phyloP scores from a whole-genome alignment of 2,113 vertebrate species.

The Bostrychus sinensis region DNA sequence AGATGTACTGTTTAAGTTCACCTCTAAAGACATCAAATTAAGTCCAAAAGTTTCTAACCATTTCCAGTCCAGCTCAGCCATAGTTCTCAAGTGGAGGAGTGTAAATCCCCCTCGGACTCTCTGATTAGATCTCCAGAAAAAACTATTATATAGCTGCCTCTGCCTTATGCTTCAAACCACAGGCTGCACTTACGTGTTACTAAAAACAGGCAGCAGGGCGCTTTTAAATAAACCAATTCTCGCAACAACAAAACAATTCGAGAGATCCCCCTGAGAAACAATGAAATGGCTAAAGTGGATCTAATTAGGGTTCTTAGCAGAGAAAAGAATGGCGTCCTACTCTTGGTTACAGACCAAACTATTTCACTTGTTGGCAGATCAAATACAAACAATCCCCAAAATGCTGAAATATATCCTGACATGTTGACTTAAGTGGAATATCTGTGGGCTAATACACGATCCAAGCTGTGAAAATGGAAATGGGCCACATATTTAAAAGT shows the following conservation, averaged over 20 bases:
- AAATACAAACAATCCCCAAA: constrained; percentile 42
- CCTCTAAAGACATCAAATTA: constrained; percentile 21
- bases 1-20: constrained; percentile 26
- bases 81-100: constrained; percentile 10
- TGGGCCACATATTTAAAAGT: constrained; percentile 3
- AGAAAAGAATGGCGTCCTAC: constrained; percentile 43
- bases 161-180: constrained; percentile 8
- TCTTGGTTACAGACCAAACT: constrained; percentile 54
- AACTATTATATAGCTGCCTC: constrained; percentile 6
- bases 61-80: constrained; percentile 17
- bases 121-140: constrained; percentile 20
- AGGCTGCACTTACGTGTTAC: constrained; percentile 18
- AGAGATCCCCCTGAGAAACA: constrained; percentile 56
- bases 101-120: constrained; percentile 17
- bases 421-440: constrained; percentile 28
- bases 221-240: constrained; percentile 58
- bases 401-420: constrained; percentile 21
- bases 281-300: constrained; percentile 64
- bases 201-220: constrained; percentile 36
- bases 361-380: constrained; percentile 43
- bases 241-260: constrained; percentile 44
- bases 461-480: constrained; percentile 6
- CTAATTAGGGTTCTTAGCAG: constrained; percentile 64
- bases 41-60: constrained; percentile 24
- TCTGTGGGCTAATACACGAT: constrained; percentile 15